Conservation (phyloP, 2,113 vertebrate genomes). For the Orycteropus afer region DNA sequence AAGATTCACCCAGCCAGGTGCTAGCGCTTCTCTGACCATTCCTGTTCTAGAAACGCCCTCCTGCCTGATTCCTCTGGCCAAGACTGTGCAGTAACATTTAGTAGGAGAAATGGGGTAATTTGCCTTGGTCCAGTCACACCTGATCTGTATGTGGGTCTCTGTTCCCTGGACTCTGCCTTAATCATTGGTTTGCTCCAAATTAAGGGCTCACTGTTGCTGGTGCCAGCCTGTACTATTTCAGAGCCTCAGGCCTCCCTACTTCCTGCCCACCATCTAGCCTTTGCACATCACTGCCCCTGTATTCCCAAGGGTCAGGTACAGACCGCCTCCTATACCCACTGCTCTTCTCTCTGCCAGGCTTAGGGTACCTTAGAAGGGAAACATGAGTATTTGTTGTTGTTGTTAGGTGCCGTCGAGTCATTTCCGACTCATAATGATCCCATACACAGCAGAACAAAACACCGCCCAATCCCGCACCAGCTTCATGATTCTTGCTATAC, state of each 20-base stretch:
- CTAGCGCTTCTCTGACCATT: not conserved
- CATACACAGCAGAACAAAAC: too few species aligned
- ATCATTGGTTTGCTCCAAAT: not conserved
- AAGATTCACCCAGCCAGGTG: too few species aligned
- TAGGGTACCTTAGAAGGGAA: not conserved
- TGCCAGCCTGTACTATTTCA: not conserved
- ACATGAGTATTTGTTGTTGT: too few species aligned
- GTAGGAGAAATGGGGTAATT: not conserved
- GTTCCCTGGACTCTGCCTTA: not conserved
- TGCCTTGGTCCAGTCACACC: not conserved
- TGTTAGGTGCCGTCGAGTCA: too few species aligned
- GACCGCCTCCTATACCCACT: not conserved
- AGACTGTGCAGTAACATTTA: too few species aligned
- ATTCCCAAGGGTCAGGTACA: not conserved
- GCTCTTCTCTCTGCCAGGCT: not conserved
- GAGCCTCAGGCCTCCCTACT: not conserved
- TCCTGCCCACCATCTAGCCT: not conserved
- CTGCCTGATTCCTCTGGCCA: not conserved
- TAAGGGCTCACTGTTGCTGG: not conserved
- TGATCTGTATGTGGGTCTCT: not conserved
- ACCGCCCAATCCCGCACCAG: too few species aligned
- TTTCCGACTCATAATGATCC: too few species aligned
- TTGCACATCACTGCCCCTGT: not conserved
- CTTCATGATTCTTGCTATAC: too few species aligned
- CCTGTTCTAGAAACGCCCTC: not conserved